These are phyloP conservation scores for Tokudaia muenninki DNA, from an alignment of 2,797 vertebrate genomes.

Conservation along the genomic window DNA sequence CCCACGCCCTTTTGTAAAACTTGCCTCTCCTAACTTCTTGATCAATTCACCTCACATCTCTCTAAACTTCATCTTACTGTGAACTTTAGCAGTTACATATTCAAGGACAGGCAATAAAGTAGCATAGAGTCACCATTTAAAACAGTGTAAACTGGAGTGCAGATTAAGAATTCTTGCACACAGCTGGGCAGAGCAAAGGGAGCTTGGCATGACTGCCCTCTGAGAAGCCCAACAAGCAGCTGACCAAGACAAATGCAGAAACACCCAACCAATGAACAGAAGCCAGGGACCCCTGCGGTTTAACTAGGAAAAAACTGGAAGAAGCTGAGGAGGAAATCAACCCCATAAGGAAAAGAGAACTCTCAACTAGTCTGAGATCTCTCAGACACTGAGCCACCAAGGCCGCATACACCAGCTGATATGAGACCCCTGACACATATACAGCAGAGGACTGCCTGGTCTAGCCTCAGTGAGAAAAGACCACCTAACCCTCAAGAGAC, in stretches of 20 bases:
- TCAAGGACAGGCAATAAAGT: constrained; percentile 17
- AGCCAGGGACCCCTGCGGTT: neutral
- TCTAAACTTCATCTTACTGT: neutral
- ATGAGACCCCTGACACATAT: neutral
- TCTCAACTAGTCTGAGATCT: neutral
- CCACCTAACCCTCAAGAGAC: neutral
- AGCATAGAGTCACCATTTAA: neutral
- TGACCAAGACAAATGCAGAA: neutral
- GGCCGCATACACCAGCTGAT: neutral
- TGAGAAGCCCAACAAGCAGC: neutral
- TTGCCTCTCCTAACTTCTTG: constrained; percentile 20
- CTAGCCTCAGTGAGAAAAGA: neutral
- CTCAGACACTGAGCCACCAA: neutral
- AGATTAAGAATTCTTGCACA: neutral
- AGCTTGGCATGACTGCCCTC: neutral
- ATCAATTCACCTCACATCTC: constrained; percentile 22
- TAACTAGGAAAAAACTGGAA: neutral
- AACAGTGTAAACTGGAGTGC: neutral
- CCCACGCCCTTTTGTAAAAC: neutral
- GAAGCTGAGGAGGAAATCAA: neutral
- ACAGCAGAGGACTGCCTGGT: neutral
- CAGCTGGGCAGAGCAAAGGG: accelerated
- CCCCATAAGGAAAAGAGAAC: neutral
- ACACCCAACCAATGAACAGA: neutral
- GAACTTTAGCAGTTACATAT: constrained; percentile 9